Evolutionary conservation across 2,888 invertebrate genomes (phyloP), one percentile per base, ranked within the genome.

Genomic region (Syrphus vitripennis): DNA sequence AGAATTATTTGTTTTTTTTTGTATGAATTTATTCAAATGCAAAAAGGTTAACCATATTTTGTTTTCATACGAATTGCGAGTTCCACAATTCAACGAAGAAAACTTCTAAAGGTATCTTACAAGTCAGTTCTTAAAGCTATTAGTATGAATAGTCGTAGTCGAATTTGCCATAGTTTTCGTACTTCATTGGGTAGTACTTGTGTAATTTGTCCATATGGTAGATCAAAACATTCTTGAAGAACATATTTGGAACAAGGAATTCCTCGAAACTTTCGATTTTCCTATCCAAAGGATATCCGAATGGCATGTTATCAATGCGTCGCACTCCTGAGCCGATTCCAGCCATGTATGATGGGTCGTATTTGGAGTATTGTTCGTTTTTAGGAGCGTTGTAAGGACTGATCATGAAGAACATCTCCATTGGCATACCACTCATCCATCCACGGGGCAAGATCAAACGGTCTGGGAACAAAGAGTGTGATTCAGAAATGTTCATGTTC

Each of bases 281-380:
- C 88, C 95, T 95, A 90, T 97, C 96, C 90, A 97, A 94, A 83
- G 97, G 97, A 93, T 95, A 97, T 71, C 95, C 96, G 89, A 95
- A 93, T 57, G 96, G 94, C 90, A 94, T 94, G 88, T 93, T 93
- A 90, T 96, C 96, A 59, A 95, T 92, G 72, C 91, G 89, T 67
- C 92, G 90, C 92, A 94, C 91, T 91, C 93, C 94, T 89, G 93
- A 93, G 88, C 94, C 94, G 82, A 93, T 92, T 88, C 93, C 94
- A 79, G 94, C 93, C 67, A 93, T 92, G 90, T 93, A 93, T n/a
- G 91, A 87, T 50, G 93, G 88, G 84, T 94, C 93, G 83, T 93
- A 94, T 88, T 93, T 93, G 79, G 92, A 92, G 31, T 67, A 37
- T n/a, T 50, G 67, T 67, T 50, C 5, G n/a, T 50, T 5, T 14